phyloP scores from a whole-genome alignment of 1,140 invertebrate species.

The Achroia grisella region DNA sequence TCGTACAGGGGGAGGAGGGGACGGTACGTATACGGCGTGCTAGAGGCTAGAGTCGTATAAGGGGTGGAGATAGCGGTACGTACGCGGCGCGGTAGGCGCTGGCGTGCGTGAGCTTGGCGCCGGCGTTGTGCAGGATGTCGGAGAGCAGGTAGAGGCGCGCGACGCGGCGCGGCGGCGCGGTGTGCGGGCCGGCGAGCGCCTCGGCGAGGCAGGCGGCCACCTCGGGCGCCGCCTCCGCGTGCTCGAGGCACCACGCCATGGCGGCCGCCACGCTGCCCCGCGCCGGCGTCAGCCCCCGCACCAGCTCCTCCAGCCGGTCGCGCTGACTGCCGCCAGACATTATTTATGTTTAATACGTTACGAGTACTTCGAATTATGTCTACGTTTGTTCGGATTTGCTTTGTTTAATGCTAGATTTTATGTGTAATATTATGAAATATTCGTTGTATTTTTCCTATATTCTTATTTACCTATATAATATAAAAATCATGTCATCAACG shows the following conservation, averaged over 20 bases:
- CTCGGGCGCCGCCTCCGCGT: slow-evolving; percentile 97
- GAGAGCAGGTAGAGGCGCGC: slow-evolving; percentile 96
- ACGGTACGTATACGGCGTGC: slow-evolving; percentile 54
- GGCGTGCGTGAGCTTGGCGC: slow-evolving; percentile 97
- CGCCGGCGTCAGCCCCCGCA: slow-evolving; percentile 91
- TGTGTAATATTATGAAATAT: too few species aligned
- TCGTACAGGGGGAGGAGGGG: too few species aligned
- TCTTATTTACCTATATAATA: too few species aligned
- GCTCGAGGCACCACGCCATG: slow-evolving; percentile 99
- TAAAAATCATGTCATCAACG: too few species aligned
- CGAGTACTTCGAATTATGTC: too few species aligned
- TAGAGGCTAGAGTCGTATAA: slow-evolving; percentile 93
- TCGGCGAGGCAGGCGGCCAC: slow-evolving; percentile 96
- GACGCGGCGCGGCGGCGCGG: slow-evolving; percentile 92
- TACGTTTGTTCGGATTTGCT: too few species aligned
- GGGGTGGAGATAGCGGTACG: slow-evolving; percentile 34
- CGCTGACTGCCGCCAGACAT: slow-evolving; percentile 79
- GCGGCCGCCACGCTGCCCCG: slow-evolving; percentile 90
- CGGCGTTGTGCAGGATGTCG: slow-evolving; percentile 98
- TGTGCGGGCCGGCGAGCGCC: slow-evolving; percentile 87
- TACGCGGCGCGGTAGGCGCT: slow-evolving; percentile 94
- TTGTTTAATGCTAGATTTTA: too few species aligned
- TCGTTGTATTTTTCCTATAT: too few species aligned
- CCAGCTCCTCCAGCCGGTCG: slow-evolving; percentile 93
- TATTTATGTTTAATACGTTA: neutral